Evolutionary conservation across 2,113 vertebrate genomes (phyloP), one percentile per base, ranked within the genome.

Genomic region (Boleophthalmus pectinirostris): DNA sequence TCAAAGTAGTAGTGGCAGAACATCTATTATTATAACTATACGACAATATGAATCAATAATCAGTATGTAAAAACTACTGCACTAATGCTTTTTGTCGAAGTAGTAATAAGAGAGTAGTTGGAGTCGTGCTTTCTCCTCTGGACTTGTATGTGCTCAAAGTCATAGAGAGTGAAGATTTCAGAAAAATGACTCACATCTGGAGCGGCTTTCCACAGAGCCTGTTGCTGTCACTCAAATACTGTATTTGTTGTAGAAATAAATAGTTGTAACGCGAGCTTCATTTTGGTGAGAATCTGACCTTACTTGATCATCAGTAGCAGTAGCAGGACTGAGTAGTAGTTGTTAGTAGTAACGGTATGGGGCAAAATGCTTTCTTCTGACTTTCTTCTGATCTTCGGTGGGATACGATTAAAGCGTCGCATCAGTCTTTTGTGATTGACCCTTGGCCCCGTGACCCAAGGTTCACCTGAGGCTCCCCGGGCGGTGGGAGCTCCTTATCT

Each of bases 331-430:
- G 33, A 16, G 24, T 63, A 35, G 53, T 23, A 67, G 63, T 15
- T 56, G 21, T 29, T 15, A 45, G 35, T 8, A 56, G 63, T 18
- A 35, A 0, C 57, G 45, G n/a, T 29, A 74, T 38, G 38, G 43
- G 61, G 79, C 74, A 46, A 8, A n/a, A n/a, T 38, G 73, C 90
- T 61, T 83, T n/a, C n/a, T n/a, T n/a, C n/a, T n/a, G n/a, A n/a
- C n/a, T 85, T 93, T 89, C 80, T 87, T 93, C 87, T 91, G 91
- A 93, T 91, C 85, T 90, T 94, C 95, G 91, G 94, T 88, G 82
- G 94, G 95, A 95, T 95, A 79, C 84, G 89, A 93, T 89, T 85
- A 89, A 66, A 68, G 68, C 49, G 69, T 78, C 79, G 82, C 86
- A 91, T 91, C 87, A 84, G 74, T 90, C 90, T 90, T 73, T 1